Base-by-base conservation (phyloP, 2,888 invertebrate genomes). In the Galeopsomyia nigrocyanea region DNA sequence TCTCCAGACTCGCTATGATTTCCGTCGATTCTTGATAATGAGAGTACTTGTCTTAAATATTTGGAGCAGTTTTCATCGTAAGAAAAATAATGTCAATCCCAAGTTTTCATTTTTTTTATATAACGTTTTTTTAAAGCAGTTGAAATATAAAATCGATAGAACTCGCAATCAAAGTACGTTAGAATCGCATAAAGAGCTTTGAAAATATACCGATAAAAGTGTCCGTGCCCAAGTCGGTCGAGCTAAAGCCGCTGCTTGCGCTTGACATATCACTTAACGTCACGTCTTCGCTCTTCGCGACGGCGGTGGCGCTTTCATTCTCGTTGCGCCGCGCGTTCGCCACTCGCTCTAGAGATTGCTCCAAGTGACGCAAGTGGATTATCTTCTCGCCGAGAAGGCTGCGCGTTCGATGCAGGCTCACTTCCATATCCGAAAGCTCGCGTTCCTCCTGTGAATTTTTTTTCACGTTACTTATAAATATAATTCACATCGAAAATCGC, bases 331-430 rank as follows among this genome's bases (percentile, higher is more conserved):
- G 84, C 0, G 82, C 82, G 87, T 86, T 88, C 73, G 91, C 90
- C 31, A 92, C 90, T 21, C 91, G 88, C 66, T 92, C 89, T 69
- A 95, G 86, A 0, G 94, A 93, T 77, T 94, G 92, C 84, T 95
- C 94, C 82, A 95, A 88, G 84, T 95, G 94, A 3, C 93, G 88
- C 82, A 95, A 87, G 21, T 95, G 88, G 66, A 95, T 95, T 66
- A 94, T 93, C 85, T 95, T 95, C 86, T 95, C 95, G 16, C 94
- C 94, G 21, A 95, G 88, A 49, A 95, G 86, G 5, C 94, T 93
- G 1, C 93, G 90, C 2, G 95, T 95, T 0, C 95, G 91, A 87
- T 95, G 94, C 57, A 95, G 85, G 71, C 93, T 94, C 74, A 95
- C 94, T 84, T 95, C 95, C 89, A 95, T 92, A 81, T 95, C 95